Conservation (phyloP, 1,140 invertebrate species). For the roundworm (Caenorhabditis elegans) region WBcel235 BX284604.4:10037501-10038000, state of each 20-base stretch:
- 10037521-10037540: neutral
- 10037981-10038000: constrained; percentile 48
- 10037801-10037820: neutral
- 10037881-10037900: neutral
- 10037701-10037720: neutral
- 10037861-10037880: neutral
- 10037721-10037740: constrained; percentile 20
- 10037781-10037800: neutral
- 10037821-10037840: no score
- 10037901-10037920: constrained; percentile 4
- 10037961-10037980: constrained; percentile 40
- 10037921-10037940: constrained; percentile 26
- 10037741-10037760: neutral
- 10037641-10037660: neutral
- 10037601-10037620: neutral
- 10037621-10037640: constrained; percentile 17
- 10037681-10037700: constrained; percentile 6
- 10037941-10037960: constrained; percentile 43
- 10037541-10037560: neutral
- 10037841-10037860: neutral
- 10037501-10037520: neutral
- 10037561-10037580: constrained; percentile 4
- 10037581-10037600: constrained; percentile 6
- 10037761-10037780: neutral
- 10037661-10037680: no score